Percentiles rank a stretch among this genome's conserved stretches.
phyloP scores from a whole-genome alignment of 2,113 vertebrate species.

The Nesoenas mayeri region DNA sequence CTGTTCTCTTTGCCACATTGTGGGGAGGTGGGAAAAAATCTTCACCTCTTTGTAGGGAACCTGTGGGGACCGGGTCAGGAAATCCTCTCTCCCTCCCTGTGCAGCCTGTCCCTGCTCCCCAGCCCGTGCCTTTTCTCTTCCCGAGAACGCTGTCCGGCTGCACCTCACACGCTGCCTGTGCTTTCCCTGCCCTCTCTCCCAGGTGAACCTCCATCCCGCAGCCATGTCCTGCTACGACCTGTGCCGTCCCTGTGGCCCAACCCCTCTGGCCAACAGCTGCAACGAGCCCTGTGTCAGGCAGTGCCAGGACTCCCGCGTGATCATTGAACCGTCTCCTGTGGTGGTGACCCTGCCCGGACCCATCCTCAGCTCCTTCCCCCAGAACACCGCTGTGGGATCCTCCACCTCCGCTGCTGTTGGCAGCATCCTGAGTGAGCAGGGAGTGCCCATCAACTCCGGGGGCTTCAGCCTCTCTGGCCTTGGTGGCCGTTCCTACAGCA shows the following conservation, averaged over 20 bases:
- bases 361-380: constrained; percentile 49
- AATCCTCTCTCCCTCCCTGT: too few relatives aligned
- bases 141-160: not conserved
- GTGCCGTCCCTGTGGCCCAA: not conserved
- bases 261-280: not conserved
- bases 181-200: too few relatives aligned
- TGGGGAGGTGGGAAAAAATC: too few relatives aligned
- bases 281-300: not conserved
- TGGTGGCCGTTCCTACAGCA: not conserved
- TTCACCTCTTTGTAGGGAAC: too few relatives aligned
- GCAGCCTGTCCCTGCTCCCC: too few relatives aligned
- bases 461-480: not conserved
- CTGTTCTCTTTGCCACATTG: too few relatives aligned
- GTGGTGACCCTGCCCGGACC: constrained; percentile 1
- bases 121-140: too few relatives aligned
- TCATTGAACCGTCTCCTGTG: not conserved
- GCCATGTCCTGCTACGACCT: too few relatives aligned
- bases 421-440: not conserved
- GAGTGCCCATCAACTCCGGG: not conserved
- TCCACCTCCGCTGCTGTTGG: not conserved
- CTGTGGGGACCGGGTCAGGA: too few relatives aligned
- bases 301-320: not conserved
- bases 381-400: constrained; percentile 15
- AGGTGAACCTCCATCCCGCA: too few relatives aligned
- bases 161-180: not conserved